phyloP scores from a whole-genome alignment of 2,113 vertebrate species.

The Phyllopteryx taeniolatus region DNA sequence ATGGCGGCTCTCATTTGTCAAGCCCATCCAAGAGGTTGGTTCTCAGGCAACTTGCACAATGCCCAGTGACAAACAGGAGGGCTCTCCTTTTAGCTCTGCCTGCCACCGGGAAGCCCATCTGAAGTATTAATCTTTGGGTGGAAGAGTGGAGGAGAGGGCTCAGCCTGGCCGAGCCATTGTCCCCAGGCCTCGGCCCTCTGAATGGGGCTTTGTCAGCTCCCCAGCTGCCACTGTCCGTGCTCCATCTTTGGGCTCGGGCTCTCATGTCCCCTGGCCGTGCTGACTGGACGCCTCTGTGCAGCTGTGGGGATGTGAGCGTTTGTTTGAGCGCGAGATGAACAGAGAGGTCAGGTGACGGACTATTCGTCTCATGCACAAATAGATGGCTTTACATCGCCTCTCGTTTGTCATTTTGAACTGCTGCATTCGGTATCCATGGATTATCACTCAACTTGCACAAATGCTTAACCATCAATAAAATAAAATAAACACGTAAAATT shows the following conservation, averaged over 20 bases:
- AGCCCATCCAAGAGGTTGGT: slow-evolving; percentile 74
- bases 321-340: slow-evolving; percentile 34
- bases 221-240: slow-evolving; percentile 77
- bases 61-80: slow-evolving; percentile 76
- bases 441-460: slow-evolving; percentile 3
- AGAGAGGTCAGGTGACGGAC: slow-evolving; percentile 67
- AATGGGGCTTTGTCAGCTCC: slow-evolving; percentile 79
- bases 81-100: slow-evolving; percentile 74
- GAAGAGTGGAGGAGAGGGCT: slow-evolving; percentile 74
- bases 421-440: slow-evolving; percentile 45
- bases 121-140: slow-evolving; percentile 80
- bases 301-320: slow-evolving; percentile 68
- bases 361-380: slow-evolving; percentile 56
- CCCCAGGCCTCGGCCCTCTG: slow-evolving; percentile 69
- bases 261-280: slow-evolving; percentile 72
- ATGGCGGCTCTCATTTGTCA: slow-evolving; percentile 75
- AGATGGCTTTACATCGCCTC: slow-evolving; percentile 32
- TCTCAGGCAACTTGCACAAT: slow-evolving; percentile 76
- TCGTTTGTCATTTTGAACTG: slow-evolving; percentile 52
- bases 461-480: neutral
- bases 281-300: slow-evolving; percentile 74
- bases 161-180: slow-evolving; percentile 74
- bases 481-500: neutral
- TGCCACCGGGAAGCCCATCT: slow-evolving; percentile 77
- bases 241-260: slow-evolving; percentile 73